A percentile compares a stretch with the other conserved stretches of the same genome.
Evolutionary conservation across 2,888 invertebrate species (phyloP).

Genomic region (Calliscelio sp.): DNA sequence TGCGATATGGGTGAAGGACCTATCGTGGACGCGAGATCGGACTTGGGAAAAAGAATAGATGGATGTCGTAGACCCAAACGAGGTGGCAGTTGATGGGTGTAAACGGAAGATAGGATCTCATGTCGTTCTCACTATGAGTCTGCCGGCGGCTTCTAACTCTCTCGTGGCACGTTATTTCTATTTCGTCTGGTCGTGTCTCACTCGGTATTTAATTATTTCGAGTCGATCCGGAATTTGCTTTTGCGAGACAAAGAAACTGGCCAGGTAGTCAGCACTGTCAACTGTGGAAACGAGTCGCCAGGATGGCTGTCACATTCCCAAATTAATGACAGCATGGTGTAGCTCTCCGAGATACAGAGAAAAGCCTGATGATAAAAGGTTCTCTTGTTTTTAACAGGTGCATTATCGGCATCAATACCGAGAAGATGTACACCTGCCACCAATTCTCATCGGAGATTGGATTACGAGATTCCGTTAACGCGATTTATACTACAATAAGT

Average conservation of each 20-base stretch:
- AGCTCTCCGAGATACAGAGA: too few species aligned
- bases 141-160: constrained; percentile 63
- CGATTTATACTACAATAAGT: constrained; percentile 46
- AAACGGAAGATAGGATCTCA: constrained; percentile 84
- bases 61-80: constrained; percentile 77
- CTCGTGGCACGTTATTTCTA: constrained; percentile 63
- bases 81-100: constrained; percentile 84
- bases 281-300: constrained; percentile 71
- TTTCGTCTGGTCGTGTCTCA: constrained; percentile 69
- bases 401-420: constrained; percentile 37
- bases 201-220: constrained; percentile 83
- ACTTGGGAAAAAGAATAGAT: constrained; percentile 72
- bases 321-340: constrained; percentile 28
- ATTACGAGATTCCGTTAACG: constrained; percentile 52
- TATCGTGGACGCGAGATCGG: constrained; percentile 53
- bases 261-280: constrained; percentile 74
- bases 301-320: constrained; percentile 71
- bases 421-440: constrained; percentile 56
- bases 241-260: constrained; percentile 79
- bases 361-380: too few species aligned
- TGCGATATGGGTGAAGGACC: constrained; percentile 64
- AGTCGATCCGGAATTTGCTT: constrained; percentile 63
- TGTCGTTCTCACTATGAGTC: constrained; percentile 74
- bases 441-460: constrained; percentile 51
- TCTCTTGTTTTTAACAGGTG: constrained; percentile 33